Evolutionary conservation across 2,797 vertebrate species (phyloP), one percentile per base, ranked within the genome.

Genomic region (Dallia pectoralis): DNA sequence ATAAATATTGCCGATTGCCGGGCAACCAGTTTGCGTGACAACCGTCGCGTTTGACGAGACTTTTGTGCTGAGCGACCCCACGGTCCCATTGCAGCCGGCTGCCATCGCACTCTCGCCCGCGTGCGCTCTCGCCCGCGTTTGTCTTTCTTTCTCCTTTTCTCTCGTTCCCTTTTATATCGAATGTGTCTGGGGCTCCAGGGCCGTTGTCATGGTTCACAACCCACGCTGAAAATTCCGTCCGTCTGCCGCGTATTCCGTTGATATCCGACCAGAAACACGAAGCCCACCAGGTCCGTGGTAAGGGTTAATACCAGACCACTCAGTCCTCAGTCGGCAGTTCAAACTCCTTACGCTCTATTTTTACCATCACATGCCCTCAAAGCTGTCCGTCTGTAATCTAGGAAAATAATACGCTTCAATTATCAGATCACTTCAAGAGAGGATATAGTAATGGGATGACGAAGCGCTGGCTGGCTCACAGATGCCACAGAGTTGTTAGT

Each of bases 151-250:
- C 4, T 33, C 14, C 30, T 29, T 63, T 84, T 40, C 15, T 66
- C 16, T 33, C 63, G n/a, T 6, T 19, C 27, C 29, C 61, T 9
- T 27, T 74, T 77, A 49, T 18, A n/a, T 51, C 1, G 19, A 51
- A 51, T 51, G 49, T 83, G 73, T 88, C 85, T 86, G 70, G 59
- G 72, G 84, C 75, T 76, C 76, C 82, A 84, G 84, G 87, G 87
- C 82, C 70, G 86, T 92, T 82, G 77, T 83, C 84, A 89, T 91
- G 83, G 91, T 88, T 90, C 79, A 80, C 86, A 83, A 77, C 91
- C 89, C 85, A 91, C 84, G 71, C 85, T 87, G 79, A 88, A 81
- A 81, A 82, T 87, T 82, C 84, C 77, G 82, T 89, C 86, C 89
- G 87, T 87, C 87, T 85, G 88, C 86, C 79, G 77, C 81, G 81